Evolutionary conservation across 1,140 invertebrate genomes (phyloP), one percentile per base, ranked within the genome.

Genomic region (Drosophila mauritiana): DNA sequence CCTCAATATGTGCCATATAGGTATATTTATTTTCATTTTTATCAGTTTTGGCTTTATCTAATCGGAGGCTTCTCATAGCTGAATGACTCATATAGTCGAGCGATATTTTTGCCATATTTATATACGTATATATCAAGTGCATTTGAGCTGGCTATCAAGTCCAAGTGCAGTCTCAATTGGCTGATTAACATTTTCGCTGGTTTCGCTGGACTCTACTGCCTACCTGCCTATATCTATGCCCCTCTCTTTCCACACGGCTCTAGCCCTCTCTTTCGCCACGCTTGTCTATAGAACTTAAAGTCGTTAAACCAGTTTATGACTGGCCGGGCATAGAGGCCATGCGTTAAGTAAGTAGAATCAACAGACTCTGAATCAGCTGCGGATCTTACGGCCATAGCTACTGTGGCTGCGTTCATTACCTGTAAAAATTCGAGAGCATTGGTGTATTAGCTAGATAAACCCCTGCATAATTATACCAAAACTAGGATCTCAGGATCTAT

Each of bases 301-400:
- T 86, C 73, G 82, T 63, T 85, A 85, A 86, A 85, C 81, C 82
- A 85, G 81, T 85, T 85, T 86, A 80, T 67, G 81, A 86, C 82
- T 80, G 68, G 81, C 45, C 73, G 70, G 57, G 53, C 73, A 76
- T 77, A 55, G 74, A 77, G 72, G 73, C 72, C 73, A 76, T 53
- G 43, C 52, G 70, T 57, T 75, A 84, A 80, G 79, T 79, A 83
- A 78, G 81, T 77, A 75, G 81, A 86, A 84, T 85, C 67, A 73
- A 85, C 83, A 74, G 58, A 83, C 57, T 51, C 73, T 77, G 73
- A 76, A 72, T 80, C 59, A 76, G 64, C 58, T 62, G 53, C 57
- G 53, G 43, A 43, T 63, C 63, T 67, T 67, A 42, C 64, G 57
- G 34, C 42, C 61, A 36, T 31, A 52, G 57, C 56, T 22, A 53